These are phyloP conservation scores for Bujurquina vittata DNA, from an alignment of 2,113 vertebrate species.

Conservation along the genomic window DNA sequence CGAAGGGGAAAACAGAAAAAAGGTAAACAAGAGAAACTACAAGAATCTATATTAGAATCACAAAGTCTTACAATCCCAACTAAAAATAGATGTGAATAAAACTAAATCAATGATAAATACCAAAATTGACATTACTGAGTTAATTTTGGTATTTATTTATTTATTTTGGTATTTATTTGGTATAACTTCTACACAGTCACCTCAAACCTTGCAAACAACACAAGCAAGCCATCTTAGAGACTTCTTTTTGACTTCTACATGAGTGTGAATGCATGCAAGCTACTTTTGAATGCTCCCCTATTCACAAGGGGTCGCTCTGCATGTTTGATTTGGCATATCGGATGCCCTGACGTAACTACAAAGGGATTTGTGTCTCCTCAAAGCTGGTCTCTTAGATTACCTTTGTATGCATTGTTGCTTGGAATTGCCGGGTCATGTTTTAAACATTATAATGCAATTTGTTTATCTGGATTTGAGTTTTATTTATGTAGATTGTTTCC, in stretches of 20 bases:
- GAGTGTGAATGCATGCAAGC: background rate
- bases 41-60: conserved; percentile 17
- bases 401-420: background rate
- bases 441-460: background rate
- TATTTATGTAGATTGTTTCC: background rate
- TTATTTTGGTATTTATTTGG: no score
- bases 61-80: background rate
- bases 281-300: background rate
- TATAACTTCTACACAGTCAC: background rate
- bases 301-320: background rate
- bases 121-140: no score
- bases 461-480: background rate
- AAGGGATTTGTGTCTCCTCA: background rate
- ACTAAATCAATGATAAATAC: background rate
- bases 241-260: background rate
- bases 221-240: background rate
- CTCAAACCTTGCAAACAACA: background rate
- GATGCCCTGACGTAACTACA: background rate
- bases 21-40: background rate
- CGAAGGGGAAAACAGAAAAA: background rate
- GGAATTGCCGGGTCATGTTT: background rate
- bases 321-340: background rate
- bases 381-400: background rate
- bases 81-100: background rate
- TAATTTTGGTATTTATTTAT: background rate